Evolutionary conservation across 2,113 vertebrate species (phyloP).

Genomic region (Cromileptes altivelis): DNA sequence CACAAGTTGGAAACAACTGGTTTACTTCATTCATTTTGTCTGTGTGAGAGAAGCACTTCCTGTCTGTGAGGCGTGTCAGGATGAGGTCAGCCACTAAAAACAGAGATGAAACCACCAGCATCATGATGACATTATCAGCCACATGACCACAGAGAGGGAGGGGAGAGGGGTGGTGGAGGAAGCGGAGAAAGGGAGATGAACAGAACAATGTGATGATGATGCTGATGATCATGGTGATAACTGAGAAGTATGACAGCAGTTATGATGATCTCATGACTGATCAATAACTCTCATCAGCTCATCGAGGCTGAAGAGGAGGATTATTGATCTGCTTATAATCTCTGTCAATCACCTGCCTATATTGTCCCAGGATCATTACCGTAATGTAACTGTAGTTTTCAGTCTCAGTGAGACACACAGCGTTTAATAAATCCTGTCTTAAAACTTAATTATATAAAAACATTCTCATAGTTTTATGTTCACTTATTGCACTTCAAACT

Average conservation of each 20-base stretch:
- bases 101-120: conserved; percentile 19
- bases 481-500: background rate
- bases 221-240: background rate
- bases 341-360: background rate
- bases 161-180: background rate
- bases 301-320: too few species aligned
- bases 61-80: background rate
- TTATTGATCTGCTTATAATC: background rate
- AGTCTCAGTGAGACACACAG: background rate
- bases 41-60: background rate
- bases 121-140: conserved; percentile 13
- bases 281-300: background rate
- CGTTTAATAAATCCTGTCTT: background rate
- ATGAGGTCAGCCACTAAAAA: conserved; percentile 18
- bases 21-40: too few species aligned
- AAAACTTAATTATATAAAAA: background rate
- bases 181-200: background rate
- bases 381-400: background rate
- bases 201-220: background rate
- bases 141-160: background rate
- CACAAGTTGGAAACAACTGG: too few species aligned
- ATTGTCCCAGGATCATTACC: background rate
- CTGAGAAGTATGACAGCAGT: background rate
- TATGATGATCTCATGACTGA: conserved; percentile 1
- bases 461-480: background rate